A percentile compares a stretch with the other conserved stretches of the same genome.
Evolutionary conservation across 2,888 invertebrate genomes (phyloP).

Genomic region (Ommatoiulus sabulosus): DNA sequence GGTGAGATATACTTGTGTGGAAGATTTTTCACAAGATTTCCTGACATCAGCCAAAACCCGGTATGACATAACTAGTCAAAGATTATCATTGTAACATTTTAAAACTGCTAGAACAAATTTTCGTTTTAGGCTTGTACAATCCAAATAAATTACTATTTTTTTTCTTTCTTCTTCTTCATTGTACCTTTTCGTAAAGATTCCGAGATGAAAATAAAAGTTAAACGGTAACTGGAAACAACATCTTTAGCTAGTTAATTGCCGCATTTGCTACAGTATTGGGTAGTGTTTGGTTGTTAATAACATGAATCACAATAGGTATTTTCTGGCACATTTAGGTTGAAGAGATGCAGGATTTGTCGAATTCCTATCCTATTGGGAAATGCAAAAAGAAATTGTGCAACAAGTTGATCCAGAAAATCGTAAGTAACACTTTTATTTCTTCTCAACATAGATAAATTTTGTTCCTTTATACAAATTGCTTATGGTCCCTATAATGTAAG

Average conservation of each 20-base stretch:
- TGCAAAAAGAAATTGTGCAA: background rate
- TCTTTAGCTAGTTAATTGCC: background rate
- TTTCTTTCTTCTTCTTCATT: background rate
- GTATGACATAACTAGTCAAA: slow-evolving; percentile 54
- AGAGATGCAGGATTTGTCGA: background rate
- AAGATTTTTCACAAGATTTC: slow-evolving; percentile 88
- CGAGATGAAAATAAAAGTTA: background rate
- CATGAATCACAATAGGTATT: background rate
- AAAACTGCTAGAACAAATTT: background rate
- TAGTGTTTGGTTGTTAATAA: background rate
- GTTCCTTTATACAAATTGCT: slow-evolving; percentile 15
- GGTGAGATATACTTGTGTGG: slow-evolving; percentile 86
- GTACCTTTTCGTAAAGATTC: background rate
- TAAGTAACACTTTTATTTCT: background rate
- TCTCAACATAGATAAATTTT: background rate
- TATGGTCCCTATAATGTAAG: background rate
- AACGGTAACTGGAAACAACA: background rate
- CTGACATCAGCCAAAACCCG: slow-evolving; percentile 68
- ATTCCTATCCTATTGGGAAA: background rate
- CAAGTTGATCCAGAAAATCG: background rate
- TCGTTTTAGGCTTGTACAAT: background rate
- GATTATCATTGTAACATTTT: slow-evolving; percentile 44
- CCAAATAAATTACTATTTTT: slow-evolving; percentile 42
- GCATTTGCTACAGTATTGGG: background rate
- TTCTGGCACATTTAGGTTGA: slow-evolving; percentile 6